Base-by-base conservation (phyloP, 2,113 vertebrate species). In the Amphiprion ocellaris region DNA sequence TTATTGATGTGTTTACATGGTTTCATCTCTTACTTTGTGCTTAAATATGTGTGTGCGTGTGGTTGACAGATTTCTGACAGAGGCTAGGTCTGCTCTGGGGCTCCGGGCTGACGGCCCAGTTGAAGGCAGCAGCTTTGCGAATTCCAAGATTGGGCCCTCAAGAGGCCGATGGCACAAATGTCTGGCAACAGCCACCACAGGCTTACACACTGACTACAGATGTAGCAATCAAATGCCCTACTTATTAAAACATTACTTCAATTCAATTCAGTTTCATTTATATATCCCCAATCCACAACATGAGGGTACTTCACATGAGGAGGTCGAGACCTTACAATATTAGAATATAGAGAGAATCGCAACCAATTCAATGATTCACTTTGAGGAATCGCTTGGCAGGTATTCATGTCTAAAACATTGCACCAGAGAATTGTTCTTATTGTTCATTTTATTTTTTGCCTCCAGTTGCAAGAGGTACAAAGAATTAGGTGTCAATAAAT, bases 141-240 rank as follows among this genome's bases (percentile, higher is more conserved):
- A 55, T 52, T 84, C 60, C 68, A 55, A 56, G 41, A 69, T 7
- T 21, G 2, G 33, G 19, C 41, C n/a, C 74, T 69, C 58, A 58
- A 56, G 77, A 83, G 58, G 26, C 24, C 0, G 1, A 54, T 65
- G 65, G 76, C 64, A 77, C 69, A 74, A 86, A 73, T 76, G 30
- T 56, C 74, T 76, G 69, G 54, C 65, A 72, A 37, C 55, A 54
- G 28, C 19, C 37, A 39, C 39, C 10, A 41, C n/a, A 73, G 59
- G 21, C n/a, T 12, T 44, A 62, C 30, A 72, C 28, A 55, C 7
- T 53, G 46, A 17, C 33, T 47, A 50, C 71, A 79, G 33, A 84
- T 81, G 69, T 26, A 41, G 17, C 54, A 11, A 23, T 63, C 14
- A 58, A 28, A 74, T 26, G 9, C 61, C 59, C 55, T 19, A 26